A percentile compares a stretch with the other conserved stretches of the same genome.
These are phyloP conservation scores for Criorhina ranunculi DNA, from an alignment of 2,888 invertebrate species.

Conservation along the genomic window DNA sequence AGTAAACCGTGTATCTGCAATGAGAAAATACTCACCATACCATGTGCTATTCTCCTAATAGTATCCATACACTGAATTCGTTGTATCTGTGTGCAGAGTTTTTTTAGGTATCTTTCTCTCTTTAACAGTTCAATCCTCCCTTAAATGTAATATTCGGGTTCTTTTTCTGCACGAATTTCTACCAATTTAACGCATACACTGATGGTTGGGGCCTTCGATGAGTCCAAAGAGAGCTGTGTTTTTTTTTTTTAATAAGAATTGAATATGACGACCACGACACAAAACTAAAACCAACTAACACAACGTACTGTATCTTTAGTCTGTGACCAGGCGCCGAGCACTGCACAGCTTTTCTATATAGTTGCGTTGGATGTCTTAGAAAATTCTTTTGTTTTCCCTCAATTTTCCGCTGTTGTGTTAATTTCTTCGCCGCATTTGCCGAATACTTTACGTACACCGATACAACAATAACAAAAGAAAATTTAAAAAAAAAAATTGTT, in stretches of 20 bases:
- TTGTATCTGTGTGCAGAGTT: background rate
- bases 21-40: conserved; percentile 18
- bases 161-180: conserved; percentile 25
- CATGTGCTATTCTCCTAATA: conserved; percentile 31
- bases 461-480: conserved; percentile 14
- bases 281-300: conserved; percentile 66
- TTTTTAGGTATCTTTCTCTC: conserved; percentile 16
- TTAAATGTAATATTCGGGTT: conserved; percentile 38
- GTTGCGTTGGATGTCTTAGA: conserved; percentile 58
- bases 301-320: conserved; percentile 77
- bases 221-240: conserved; percentile 28
- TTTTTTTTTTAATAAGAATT: background rate
- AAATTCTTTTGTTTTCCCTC: conserved; percentile 77
- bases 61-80: background rate
- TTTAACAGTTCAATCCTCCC: conserved; percentile 27
- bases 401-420: conserved; percentile 73
- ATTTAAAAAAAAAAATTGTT: no score
- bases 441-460: conserved; percentile 50
- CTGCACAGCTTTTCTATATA: conserved; percentile 79
- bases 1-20: background rate
- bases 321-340: conserved; percentile 81
- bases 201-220: conserved; percentile 9
- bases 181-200: conserved; percentile 2
- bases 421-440: conserved; percentile 74
- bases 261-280: conserved; percentile 11